Evolutionary conservation across 1,140 invertebrate species (phyloP), one percentile per base, ranked within the genome.

Genomic region (Drosophila teissieri): DNA sequence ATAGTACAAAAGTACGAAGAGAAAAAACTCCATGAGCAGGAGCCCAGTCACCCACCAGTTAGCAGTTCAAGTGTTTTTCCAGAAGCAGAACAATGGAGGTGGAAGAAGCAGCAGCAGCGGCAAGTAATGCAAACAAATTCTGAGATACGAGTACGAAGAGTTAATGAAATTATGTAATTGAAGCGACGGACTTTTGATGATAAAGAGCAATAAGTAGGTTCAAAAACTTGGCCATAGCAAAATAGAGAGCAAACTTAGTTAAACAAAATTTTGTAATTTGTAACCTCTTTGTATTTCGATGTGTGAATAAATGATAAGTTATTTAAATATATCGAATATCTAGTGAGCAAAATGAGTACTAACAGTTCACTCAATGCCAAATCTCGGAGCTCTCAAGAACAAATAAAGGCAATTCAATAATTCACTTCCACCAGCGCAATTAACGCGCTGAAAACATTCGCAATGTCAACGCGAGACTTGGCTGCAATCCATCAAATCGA

Each of bases 111-210:
- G 36, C 12, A 31, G 8, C 27, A 22, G 22, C 19, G 22, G 31
- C 22, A 34, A 24, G 17, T 51, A 73, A 62, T 62, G 70, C 72
- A 75, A 75, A 65, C 53, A 67, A 51, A 64, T 54, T 70, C 54
- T 40, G 51, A 57, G 65, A 36, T 68, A 39, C 42, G 53, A 75
- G 72, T 58, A 40, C 61, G 40, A 75, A 64, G 68, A 75, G 73
- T 78, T 78, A 88, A 85, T 78, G 53, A 68, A 51, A 82, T 74
- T 78, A 88, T 79, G 69, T 78, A 85, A 85, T 82, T 72, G 68
- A 67, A 31, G 46, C 2, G 34, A 7, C 15, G 44, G 79, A 54
- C 60, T 73, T 73, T 49, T 44, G 45, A 62, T 51, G 48, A 6
- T 4, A 68, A 24, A 40, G 24, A 24, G 8, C 17, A 52, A 62